These are phyloP conservation scores for Homarus gammarus DNA, from an alignment of 2,888 invertebrate genomes.

Conservation along the genomic window DNA sequence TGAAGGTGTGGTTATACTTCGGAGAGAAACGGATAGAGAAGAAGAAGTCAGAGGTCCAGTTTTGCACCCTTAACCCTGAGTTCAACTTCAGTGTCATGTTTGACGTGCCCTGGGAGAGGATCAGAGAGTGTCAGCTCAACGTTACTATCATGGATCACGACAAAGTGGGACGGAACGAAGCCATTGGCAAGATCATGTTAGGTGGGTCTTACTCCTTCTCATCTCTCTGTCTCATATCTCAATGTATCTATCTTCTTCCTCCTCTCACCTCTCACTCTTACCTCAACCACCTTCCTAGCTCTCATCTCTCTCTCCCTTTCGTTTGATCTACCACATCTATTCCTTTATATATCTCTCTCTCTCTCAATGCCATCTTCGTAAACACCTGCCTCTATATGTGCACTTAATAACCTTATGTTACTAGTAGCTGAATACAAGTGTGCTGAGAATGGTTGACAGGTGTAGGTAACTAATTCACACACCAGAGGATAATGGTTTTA, in stretches of 20 bases:
- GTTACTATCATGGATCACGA: constrained; percentile 99
- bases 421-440: no score
- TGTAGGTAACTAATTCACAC: no score
- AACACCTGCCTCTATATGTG: no score
- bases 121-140: constrained; percentile 94
- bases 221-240: not conserved
- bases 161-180: constrained; percentile 95
- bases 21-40: constrained; percentile 97
- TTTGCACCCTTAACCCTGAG: constrained; percentile 95
- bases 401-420: no score
- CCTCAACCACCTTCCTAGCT: not conserved
- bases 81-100: constrained; percentile 94
- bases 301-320: not conserved
- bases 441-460: no score
- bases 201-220: constrained; percentile 78
- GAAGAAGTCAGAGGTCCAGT: constrained; percentile 95
- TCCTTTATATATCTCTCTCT: no score
- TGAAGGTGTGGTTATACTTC: constrained; percentile 98
- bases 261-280: not conserved
- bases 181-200: constrained; percentile 93
- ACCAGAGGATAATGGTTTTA: no score
- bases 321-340: no score
- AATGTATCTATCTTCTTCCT: not conserved
- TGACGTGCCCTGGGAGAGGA: constrained; percentile 95
- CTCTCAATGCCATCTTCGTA: no score